Evolutionary conservation across 2,888 invertebrate genomes (phyloP), one percentile per base, ranked within the genome.

Genomic region (Nomada flava): DNA sequence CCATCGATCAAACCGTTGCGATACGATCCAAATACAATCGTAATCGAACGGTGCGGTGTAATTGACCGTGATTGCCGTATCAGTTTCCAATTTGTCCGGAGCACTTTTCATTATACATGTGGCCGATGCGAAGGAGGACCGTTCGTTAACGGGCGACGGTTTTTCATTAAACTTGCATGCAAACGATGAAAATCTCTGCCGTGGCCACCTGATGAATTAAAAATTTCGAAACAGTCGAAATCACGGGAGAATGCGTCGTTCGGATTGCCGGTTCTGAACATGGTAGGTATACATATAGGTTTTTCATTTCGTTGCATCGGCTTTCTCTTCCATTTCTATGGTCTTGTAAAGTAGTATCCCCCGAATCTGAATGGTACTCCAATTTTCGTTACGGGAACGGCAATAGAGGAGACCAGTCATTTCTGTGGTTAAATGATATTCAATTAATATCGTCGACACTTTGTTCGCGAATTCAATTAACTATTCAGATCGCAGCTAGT

Each of bases 21-120:
- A 5, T 26, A 59, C 44, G n/a, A 69, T 47, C 44, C 9, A 26
- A 69, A 57, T 69, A 69, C 26, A 59, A 69, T 69, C 44, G 57
- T 44, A 59, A 57, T 57, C 57, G 69, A 57, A 57, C 44, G 26
- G 11, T 18, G 11, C 36, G 23, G 26, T 20, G 23, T 42, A 68
- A 68, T 68, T 42, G 55, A 59, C 13, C 36, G 36, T 36, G 36
- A 36, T 36, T 1, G 26, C 44, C 9, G n/a, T 47, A 69, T 69
- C 69, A 59, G 59, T 59, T 57, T 69, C 59, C 69, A 69, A 69
- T 69, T 69, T 60, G 20, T 13, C 20, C 36, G 60, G 29, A 23
- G 26, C 26, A 26, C 26, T 26, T 26, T 26, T 26, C 26, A 26
- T 26, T 26, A 26, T 26, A 2, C 26, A 26, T 2, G 26, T 26